phyloP scores from a whole-genome alignment of 2,888 invertebrate species.

The Liopterus haemorrhoidalis region DNA sequence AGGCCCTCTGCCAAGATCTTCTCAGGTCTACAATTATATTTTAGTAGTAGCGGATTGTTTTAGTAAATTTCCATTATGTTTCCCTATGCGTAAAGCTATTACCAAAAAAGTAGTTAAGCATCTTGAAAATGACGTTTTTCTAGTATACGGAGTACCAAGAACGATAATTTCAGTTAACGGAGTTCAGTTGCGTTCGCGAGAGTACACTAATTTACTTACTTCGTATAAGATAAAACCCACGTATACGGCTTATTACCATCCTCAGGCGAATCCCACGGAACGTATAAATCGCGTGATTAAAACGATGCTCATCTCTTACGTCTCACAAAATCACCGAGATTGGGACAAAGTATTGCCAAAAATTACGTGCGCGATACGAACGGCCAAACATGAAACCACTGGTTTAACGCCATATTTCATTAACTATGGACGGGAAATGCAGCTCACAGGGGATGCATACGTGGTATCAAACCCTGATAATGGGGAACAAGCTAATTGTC shows the following conservation, averaged over 20 bases:
- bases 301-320: slow-evolving; percentile 3
- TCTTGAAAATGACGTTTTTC: slow-evolving; percentile 25
- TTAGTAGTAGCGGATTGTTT: slow-evolving; percentile 27
- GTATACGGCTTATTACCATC: slow-evolving; percentile 23
- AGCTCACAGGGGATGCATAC: neutral
- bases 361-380: neutral
- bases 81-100: slow-evolving; percentile 23
- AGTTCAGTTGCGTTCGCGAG: slow-evolving; percentile 21
- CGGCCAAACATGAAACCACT: slow-evolving; percentile 1
- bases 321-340: neutral
- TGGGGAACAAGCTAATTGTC: too few relatives aligned
- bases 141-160: slow-evolving; percentile 26
- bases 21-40: slow-evolving; percentile 22
- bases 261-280: slow-evolving; percentile 24
- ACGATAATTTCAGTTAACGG: slow-evolving; percentile 27
- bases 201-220: slow-evolving; percentile 9
- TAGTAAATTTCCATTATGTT: slow-evolving; percentile 26
- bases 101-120: slow-evolving; percentile 11
- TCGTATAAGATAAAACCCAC: slow-evolving; percentile 16
- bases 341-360: slow-evolving; percentile 2
- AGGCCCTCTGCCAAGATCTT: slow-evolving; percentile 29
- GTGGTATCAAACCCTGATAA: too few relatives aligned
- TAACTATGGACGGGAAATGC: neutral
- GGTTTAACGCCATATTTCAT: neutral
- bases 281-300: slow-evolving; percentile 24